Base-by-base conservation (phyloP, 2,888 invertebrate species). In the Meiosimyza decipiens region DNA sequence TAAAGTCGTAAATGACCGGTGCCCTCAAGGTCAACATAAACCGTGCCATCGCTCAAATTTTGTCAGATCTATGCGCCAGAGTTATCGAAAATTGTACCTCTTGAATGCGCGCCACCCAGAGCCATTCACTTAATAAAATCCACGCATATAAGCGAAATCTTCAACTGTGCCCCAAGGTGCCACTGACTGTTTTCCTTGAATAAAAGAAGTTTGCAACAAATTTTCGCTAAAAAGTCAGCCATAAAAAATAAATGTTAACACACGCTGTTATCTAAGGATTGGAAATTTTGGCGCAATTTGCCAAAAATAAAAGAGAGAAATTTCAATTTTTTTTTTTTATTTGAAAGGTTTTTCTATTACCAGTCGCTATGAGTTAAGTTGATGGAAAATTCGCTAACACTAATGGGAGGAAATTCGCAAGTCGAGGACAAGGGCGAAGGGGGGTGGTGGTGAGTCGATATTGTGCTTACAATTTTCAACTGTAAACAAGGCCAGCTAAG, bases 181-280 rank as follows among this genome's bases (percentile, higher is more conserved):
- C 40, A 40, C 40, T 40, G 28, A 40, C 40, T 40, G 9, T 40
- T 40, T 40, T 40, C 9, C 40, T 9, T 7, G 13, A 62, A 62
- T 13, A 2, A 13, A 40, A 62, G 40, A 47, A 16, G 47, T 28
- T 28, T 28, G 28, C 28, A 28, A 28, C 28, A 28, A 62, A 64
- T 49, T 2, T 50, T 18, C 13, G 59, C 59, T 12, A 6, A 54
- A 54, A 54, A n/a, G 54, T 15, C 57, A 60, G 70, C 54, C 62
- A 62, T 54, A 62, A 70, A 54, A 63, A 70, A 63, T 70, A 62
- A 71, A 71, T 33, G 63, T 64, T 55, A 64, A 55, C 54, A 70
- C 62, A 16, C 40, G 62, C 28, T 52, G 52, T 33, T n/a, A 66
- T 11, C 2, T 16, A 66, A 15, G 66, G 54, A 33, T 33, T n/a